Percentiles rank a stretch among this genome's conserved stretches.
phyloP scores from a whole-genome alignment of 92 coral and sea anemone species.

The Epizoanthus ramosus region DNA sequence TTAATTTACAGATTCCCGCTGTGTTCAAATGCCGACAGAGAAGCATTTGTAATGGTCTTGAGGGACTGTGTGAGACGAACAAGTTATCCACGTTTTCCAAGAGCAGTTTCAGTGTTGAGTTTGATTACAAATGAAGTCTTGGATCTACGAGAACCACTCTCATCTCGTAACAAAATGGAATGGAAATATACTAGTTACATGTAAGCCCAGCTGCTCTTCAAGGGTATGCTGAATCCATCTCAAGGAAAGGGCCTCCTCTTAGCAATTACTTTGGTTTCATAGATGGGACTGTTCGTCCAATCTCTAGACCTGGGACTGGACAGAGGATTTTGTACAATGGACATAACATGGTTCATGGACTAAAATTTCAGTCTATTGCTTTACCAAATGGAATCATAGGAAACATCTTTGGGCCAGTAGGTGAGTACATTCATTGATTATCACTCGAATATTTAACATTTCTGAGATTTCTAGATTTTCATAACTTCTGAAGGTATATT shows the following conservation, averaged over 20 bases:
- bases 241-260: conserved; percentile 17
- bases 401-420: conserved; percentile 28
- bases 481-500: neutral
- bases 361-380: conserved; percentile 24
- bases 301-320: conserved; percentile 30
- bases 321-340: conserved; percentile 27
- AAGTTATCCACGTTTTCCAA: conserved; percentile 15
- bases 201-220: conserved; percentile 35
- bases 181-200: conserved; percentile 33
- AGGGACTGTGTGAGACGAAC: conserved; percentile 33
- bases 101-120: conserved; percentile 21
- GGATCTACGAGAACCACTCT: conserved; percentile 14
- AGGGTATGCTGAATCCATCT: too few relatives aligned
- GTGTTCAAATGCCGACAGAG: conserved; percentile 19
- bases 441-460: neutral
- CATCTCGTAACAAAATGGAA: conserved; percentile 37
- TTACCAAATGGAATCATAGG: conserved; percentile 34
- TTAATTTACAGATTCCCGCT: conserved; percentile 13
- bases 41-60: conserved; percentile 18
- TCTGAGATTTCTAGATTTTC: neutral
- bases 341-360: conserved; percentile 22
- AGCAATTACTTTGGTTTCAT: conserved; percentile 27
- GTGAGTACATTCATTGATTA: conserved; percentile 2
- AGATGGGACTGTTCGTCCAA: conserved; percentile 19
- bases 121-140: conserved; percentile 8